Conservation (phyloP, 2,888 invertebrate species). For the Acrobasis repandana region DNA sequence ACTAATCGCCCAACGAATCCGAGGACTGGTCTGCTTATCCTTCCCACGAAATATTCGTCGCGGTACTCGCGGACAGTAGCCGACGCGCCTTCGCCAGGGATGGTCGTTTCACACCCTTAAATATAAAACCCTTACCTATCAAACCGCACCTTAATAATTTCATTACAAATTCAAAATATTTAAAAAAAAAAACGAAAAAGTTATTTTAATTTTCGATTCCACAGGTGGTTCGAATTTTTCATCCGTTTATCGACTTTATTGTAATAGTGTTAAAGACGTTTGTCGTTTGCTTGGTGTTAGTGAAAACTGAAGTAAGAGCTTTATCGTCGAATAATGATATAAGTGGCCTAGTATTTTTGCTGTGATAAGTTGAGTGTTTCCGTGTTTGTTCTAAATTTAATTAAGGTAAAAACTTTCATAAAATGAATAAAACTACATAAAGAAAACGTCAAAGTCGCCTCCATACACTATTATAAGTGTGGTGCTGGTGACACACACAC, state of each 20-base stretch:
- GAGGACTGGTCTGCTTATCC: conserved; percentile 2
- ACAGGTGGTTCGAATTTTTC: conserved; percentile 20
- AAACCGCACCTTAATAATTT: conserved; percentile 14
- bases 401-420: background rate
- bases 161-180: conserved; percentile 4
- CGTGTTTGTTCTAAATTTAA: conserved; percentile 7
- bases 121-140: conserved; percentile 9
- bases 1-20: conserved; percentile 20
- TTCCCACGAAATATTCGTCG: conserved; percentile 12
- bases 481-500: too few species aligned
- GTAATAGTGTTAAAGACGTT: conserved; percentile 11
- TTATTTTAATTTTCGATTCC: conserved; percentile 20
- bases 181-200: background rate
- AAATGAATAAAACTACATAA: background rate
- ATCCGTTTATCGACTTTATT: conserved; percentile 15
- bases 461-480: too few species aligned
- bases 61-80: conserved; percentile 11
- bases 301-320: conserved; percentile 9
- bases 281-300: conserved; percentile 14
- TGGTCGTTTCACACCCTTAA: conserved; percentile 22
- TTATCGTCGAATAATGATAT: conserved; percentile 14
- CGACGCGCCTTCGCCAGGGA: conserved; percentile 21
- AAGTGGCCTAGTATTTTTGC: conserved; percentile 18
- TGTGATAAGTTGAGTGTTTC: conserved; percentile 16
- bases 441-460: too few species aligned